A percentile compares a stretch with the other conserved stretches of the same genome.
These are phyloP conservation scores for Hexactinellida sp. DNA, from an alignment of 37 sponge, comb jelly and placozoan species.

Conservation along the genomic window DNA sequence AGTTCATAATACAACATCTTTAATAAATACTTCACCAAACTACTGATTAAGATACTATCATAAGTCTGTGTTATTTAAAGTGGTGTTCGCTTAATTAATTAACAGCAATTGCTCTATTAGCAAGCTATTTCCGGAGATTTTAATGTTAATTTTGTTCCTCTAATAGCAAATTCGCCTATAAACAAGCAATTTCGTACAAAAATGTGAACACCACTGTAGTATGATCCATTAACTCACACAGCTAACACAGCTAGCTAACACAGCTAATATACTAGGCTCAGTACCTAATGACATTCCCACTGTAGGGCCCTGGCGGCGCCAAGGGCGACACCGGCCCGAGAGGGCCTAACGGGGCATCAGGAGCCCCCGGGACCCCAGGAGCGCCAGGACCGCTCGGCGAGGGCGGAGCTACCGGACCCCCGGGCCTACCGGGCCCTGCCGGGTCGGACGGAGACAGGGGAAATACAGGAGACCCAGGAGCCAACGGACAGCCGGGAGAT, in stretches of 20 bases:
- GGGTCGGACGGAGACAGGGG: background rate
- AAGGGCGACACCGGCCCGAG: background rate
- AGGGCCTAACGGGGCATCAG: background rate
- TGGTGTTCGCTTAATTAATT: too few relatives aligned
- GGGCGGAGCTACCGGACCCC: background rate
- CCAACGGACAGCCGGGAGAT: background rate
- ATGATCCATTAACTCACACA: background rate
- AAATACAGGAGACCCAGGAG: background rate
- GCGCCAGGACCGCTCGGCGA: background rate
- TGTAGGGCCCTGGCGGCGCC: background rate
- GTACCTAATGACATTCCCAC: background rate
- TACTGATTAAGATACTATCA: too few relatives aligned
- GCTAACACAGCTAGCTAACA: too few relatives aligned
- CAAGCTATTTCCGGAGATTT: too few relatives aligned
- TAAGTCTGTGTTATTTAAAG: too few relatives aligned
- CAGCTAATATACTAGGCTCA: too few relatives aligned
- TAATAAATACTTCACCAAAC: too few relatives aligned
- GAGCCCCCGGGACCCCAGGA: background rate
- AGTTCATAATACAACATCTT: background rate
- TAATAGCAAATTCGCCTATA: too few relatives aligned
- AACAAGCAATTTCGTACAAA: too few relatives aligned
- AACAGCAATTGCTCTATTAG: too few relatives aligned
- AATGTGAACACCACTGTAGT: background rate
- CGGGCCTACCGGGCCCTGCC: background rate
- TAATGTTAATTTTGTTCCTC: too few relatives aligned